These are phyloP conservation scores for Mirounga angustirostris DNA, from an alignment of 2,113 vertebrate genomes.

Conservation along the genomic window DNA sequence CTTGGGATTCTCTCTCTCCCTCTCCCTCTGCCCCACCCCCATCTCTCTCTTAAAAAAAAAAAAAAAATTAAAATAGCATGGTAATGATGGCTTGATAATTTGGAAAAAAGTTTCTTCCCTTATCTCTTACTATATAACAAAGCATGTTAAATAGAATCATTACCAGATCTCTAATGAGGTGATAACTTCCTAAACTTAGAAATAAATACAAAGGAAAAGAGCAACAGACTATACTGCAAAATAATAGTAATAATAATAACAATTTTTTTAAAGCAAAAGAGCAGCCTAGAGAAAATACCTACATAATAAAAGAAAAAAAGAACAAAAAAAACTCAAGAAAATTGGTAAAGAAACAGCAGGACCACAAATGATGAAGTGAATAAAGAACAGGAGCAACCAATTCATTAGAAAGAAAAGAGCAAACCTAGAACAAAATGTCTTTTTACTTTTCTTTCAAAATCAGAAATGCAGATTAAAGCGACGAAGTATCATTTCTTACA, in stretches of 20 bases:
- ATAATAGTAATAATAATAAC: not conserved
- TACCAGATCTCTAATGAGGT: not conserved
- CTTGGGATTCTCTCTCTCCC: not conserved
- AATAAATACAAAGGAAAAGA: conserved; percentile 33
- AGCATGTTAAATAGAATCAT: not conserved
- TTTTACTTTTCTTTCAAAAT: not conserved
- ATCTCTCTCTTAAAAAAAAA: not conserved
- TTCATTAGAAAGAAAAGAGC: conserved; percentile 11
- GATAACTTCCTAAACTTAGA: conserved; percentile 31
- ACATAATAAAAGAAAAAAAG: not conserved
- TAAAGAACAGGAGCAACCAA: not conserved
- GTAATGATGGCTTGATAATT: conserved; percentile 3
- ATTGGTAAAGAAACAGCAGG: not conserved
- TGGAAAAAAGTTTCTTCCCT: not conserved
- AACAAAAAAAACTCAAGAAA: conserved; percentile 30
- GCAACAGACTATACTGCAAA: not conserved
- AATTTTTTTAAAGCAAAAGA: conserved; percentile 37
- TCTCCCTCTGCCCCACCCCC: not conserved
- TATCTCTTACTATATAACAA: not conserved
- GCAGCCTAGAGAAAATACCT: not conserved
- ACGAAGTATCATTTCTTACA: not conserved
- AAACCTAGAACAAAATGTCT: not conserved
- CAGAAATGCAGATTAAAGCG: not conserved
- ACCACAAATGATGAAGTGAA: conserved; percentile 24
- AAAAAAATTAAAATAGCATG: not conserved